A percentile compares a stretch with the other conserved stretches of the same genome.
Evolutionary conservation across 2,797 vertebrate genomes (phyloP).

Genomic region (Simalia tracyae): DNA sequence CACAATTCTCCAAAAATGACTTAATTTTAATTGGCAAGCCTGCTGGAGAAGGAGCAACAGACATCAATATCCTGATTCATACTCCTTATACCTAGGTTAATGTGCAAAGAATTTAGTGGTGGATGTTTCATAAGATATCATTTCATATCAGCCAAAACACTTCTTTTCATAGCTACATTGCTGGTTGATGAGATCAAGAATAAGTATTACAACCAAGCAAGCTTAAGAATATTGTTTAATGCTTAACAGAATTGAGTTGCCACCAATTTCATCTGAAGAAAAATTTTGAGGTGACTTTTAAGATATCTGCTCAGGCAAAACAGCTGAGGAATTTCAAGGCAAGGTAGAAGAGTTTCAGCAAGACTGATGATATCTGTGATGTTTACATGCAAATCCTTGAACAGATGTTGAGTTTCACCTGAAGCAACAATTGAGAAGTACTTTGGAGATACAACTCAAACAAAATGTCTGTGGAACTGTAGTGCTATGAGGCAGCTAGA

Average conservation of each 20-base stretch:
- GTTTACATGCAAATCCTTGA: background rate
- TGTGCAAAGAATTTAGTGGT: background rate
- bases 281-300: background rate
- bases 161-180: slow-evolving; percentile 31
- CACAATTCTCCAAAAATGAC: too few species aligned
- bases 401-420: background rate
- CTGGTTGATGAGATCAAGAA: slow-evolving; percentile 30
- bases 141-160: background rate
- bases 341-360: background rate
- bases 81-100: background rate
- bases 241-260: slow-evolving; percentile 25
- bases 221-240: slow-evolving; percentile 17
- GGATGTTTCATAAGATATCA: background rate
- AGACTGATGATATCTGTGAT: background rate
- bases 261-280: background rate
- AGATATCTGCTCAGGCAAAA: background rate
- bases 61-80: background rate
- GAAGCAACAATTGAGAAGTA: background rate
- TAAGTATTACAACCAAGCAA: slow-evolving; percentile 9
- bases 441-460: background rate
- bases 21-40: background rate
- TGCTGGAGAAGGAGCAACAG: background rate
- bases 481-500: background rate
- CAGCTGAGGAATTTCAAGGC: background rate
- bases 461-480: background rate